Evolutionary conservation across 2,888 invertebrate species (phyloP).

Genomic region (Xanthostigma xanthostigma): DNA sequence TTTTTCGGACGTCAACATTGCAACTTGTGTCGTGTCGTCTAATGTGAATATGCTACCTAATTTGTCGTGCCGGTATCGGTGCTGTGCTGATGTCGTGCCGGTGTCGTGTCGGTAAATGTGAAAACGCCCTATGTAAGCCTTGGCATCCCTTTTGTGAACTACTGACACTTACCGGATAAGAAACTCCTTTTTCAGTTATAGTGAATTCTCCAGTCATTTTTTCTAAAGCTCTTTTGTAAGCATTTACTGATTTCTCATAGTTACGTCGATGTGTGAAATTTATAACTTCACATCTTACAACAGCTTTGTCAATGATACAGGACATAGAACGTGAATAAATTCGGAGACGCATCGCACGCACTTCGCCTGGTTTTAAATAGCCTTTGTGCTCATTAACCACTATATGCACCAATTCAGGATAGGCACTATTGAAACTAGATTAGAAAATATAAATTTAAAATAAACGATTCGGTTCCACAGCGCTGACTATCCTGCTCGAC

Average conservation of each 20-base stretch:
- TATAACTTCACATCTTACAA: slow-evolving; percentile 25
- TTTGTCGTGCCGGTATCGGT: too few relatives aligned
- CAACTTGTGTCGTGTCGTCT: too few relatives aligned
- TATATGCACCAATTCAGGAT: slow-evolving; percentile 20
- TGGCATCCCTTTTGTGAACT: too few relatives aligned
- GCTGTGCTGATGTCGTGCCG: too few relatives aligned
- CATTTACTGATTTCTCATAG: slow-evolving; percentile 22
- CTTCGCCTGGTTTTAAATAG: slow-evolving; percentile 23
- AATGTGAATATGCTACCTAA: too few relatives aligned
- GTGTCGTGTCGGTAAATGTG: too few relatives aligned
- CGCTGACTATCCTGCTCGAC: too few relatives aligned
- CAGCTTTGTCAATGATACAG: slow-evolving; percentile 18
- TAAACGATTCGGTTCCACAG: too few relatives aligned
- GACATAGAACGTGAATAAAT: slow-evolving; percentile 22
- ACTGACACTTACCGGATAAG: slow-evolving; percentile 19
- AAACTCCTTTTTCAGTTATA: slow-evolving; percentile 26
- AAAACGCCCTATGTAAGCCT: too few relatives aligned
- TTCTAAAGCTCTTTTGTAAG: slow-evolving; percentile 15
- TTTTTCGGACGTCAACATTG: too few relatives aligned
- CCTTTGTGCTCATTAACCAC: slow-evolving; percentile 21
- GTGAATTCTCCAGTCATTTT: slow-evolving; percentile 24
- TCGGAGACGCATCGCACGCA: slow-evolving; percentile 23
- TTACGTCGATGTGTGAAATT: slow-evolving; percentile 23
- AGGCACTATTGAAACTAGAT: slow-evolving; percentile 13
- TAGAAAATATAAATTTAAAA: too few relatives aligned